A percentile compares a stretch with the other conserved stretches of the same genome.
phyloP scores from a whole-genome alignment of 2,888 invertebrate genomes.

The Leptodirus hochenwartii region DNA sequence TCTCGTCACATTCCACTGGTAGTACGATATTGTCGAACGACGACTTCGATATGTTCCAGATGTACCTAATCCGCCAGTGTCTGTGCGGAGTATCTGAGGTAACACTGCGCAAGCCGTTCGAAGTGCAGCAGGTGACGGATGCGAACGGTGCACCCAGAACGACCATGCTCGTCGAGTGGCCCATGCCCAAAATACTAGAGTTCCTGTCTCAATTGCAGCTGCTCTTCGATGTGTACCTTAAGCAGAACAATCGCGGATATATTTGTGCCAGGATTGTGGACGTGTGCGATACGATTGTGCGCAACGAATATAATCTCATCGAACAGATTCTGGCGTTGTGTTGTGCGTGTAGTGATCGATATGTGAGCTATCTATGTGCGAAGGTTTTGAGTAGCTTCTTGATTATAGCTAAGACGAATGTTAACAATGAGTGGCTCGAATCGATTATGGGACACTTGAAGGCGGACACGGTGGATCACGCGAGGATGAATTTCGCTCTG shows the following conservation, averaged over 20 bases:
- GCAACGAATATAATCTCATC: slow-evolving; percentile 67
- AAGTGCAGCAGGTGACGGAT: slow-evolving; percentile 34
- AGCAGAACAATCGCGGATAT: slow-evolving; percentile 64
- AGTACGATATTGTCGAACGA: no score
- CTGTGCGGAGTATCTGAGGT: slow-evolving; percentile 58
- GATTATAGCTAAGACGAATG: slow-evolving; percentile 64
- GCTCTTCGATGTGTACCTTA: slow-evolving; percentile 66
- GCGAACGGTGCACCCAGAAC: slow-evolving; percentile 28
- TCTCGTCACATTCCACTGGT: no score
- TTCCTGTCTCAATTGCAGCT: slow-evolving; percentile 71
- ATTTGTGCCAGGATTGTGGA: slow-evolving; percentile 68
- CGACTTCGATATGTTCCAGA: slow-evolving; percentile 35
- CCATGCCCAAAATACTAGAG: slow-evolving; percentile 48
- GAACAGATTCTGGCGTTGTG: slow-evolving; percentile 68
- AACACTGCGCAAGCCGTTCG: slow-evolving; percentile 51
- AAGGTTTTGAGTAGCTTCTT: slow-evolving; percentile 67
- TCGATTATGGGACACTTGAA: slow-evolving; percentile 56
- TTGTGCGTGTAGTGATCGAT: slow-evolving; percentile 60
- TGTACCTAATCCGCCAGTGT: slow-evolving; percentile 54
- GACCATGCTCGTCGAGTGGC: slow-evolving; percentile 40
- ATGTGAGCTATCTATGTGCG: slow-evolving; percentile 62
- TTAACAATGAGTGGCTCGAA: slow-evolving; percentile 65
- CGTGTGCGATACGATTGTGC: slow-evolving; percentile 60
- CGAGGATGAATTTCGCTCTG: slow-evolving; percentile 64
- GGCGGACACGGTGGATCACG: slow-evolving; percentile 42